A percentile compares a stretch with the other conserved stretches of the same genome.
phyloP scores from a whole-genome alignment of 2,113 vertebrate genomes.

The Microtus pennsylvanicus region DNA sequence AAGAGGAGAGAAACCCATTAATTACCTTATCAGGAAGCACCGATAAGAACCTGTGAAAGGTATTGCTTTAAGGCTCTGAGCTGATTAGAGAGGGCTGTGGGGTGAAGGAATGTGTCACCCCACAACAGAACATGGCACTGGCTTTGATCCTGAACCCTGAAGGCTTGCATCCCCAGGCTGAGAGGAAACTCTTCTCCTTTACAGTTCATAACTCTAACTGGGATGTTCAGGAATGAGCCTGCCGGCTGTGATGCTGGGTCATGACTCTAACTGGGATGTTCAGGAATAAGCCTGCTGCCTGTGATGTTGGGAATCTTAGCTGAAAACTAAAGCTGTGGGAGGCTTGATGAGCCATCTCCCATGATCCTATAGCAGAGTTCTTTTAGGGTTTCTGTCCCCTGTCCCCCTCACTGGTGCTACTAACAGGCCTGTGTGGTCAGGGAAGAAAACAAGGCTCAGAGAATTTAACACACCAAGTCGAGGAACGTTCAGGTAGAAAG shows the following conservation, averaged over 20 bases:
- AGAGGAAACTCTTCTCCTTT: neutral
- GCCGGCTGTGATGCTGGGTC: neutral
- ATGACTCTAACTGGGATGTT: neutral
- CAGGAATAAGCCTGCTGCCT: neutral
- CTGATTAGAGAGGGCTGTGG: conserved; percentile 75
- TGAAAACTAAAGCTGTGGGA: neutral
- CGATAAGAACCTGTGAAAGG: conserved; percentile 77
- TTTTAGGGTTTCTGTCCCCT: neutral
- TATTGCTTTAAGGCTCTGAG: conserved; percentile 70
- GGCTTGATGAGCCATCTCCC: neutral
- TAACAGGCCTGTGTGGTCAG: neutral
- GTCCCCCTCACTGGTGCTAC: neutral
- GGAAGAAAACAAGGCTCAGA: neutral
- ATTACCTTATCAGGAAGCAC: conserved; percentile 81
- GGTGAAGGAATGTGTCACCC: neutral
- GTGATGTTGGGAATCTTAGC: neutral
- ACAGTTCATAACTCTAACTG: neutral
- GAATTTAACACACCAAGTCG: neutral
- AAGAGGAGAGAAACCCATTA: conserved; percentile 80
- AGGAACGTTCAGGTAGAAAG: neutral
- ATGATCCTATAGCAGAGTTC: neutral
- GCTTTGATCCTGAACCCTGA: neutral
- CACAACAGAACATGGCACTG: neutral
- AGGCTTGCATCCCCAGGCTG: neutral
- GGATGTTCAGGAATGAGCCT: neutral